Conservation (phyloP, 1,140 invertebrate species). For the Episyrphus balteatus region DNA sequence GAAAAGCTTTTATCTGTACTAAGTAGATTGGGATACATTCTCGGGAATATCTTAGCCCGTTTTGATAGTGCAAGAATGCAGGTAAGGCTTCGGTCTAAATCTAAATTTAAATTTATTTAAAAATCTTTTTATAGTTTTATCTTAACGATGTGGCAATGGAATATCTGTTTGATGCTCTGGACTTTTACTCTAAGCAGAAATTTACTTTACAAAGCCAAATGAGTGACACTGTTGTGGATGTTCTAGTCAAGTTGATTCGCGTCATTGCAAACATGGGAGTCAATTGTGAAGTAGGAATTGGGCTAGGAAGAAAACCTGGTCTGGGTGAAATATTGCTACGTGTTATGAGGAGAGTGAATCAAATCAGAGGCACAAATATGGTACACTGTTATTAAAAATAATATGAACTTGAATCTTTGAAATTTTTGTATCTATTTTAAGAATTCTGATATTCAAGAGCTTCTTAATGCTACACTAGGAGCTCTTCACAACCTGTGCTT, state of each 20-base stretch:
- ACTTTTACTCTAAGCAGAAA: constrained; percentile 19
- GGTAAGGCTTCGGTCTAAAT: constrained; percentile 27
- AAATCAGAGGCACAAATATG: constrained; percentile 8
- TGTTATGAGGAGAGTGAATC: constrained; percentile 13
- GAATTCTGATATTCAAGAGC: constrained; percentile 22
- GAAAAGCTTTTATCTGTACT: constrained; percentile 49
- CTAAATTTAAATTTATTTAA: not conserved
- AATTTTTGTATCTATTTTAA: not conserved
- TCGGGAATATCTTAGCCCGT: constrained; percentile 67
- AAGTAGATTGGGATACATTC: constrained; percentile 55
- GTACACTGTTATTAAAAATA: not conserved
- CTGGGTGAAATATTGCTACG: constrained; percentile 29
- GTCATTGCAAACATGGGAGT: constrained; percentile 65
- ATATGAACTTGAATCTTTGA: not conserved
- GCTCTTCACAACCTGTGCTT: constrained; percentile 35
- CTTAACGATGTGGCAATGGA: constrained; percentile 37
- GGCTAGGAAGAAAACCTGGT: constrained; percentile 33
- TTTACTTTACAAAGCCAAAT: constrained; percentile 9
- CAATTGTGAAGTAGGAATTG: constrained; percentile 52
- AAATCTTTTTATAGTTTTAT: constrained; percentile 21
- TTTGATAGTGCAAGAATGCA: constrained; percentile 51
- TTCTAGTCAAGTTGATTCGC: constrained; percentile 44
- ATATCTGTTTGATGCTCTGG: constrained; percentile 28
- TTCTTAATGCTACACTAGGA: constrained; percentile 32
- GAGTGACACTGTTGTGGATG: constrained; percentile 35